phyloP scores from a whole-genome alignment of 2,888 invertebrate species.

The Caenorhabditis sp. region DNA sequence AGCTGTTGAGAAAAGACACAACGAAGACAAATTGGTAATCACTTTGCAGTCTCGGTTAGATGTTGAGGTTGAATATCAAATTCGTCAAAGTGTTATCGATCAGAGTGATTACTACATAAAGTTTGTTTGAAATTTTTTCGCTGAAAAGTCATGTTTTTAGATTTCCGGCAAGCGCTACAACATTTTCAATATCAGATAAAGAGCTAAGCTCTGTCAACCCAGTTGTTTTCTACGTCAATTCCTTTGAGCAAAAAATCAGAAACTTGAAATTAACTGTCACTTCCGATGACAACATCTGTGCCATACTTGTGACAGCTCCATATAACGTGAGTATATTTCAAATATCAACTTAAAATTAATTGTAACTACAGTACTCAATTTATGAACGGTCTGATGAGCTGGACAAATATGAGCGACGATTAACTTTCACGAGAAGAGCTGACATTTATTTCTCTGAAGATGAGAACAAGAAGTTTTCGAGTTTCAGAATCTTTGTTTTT shows the following conservation, averaged over 20 bases:
- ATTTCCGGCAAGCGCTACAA: too few species aligned
- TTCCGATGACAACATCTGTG: constrained; percentile 23
- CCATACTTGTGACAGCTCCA: constrained; percentile 13
- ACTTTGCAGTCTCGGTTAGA: constrained; percentile 23
- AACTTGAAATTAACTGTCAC: constrained; percentile 7
- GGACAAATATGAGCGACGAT: constrained; percentile 4
- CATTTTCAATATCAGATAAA: neutral
- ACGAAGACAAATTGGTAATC: constrained; percentile 6
- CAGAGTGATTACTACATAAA: constrained; percentile 4
- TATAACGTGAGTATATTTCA: constrained; percentile 11
- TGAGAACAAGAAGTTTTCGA: neutral
- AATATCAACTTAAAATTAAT: too few species aligned
- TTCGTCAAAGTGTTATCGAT: constrained; percentile 10
- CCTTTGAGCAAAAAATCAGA: constrained; percentile 6
- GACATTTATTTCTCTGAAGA: constrained; percentile 21
- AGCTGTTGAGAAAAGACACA: too few species aligned
- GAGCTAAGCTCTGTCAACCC: constrained; percentile 22
- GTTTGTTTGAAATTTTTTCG: constrained; percentile 9
- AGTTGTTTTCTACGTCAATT: constrained; percentile 16
- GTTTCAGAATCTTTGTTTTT: constrained; percentile 19
- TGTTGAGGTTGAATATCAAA: constrained; percentile 8
- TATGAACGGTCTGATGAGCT: constrained; percentile 11
- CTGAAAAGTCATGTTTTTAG: neutral
- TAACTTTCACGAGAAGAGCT: constrained; percentile 20
- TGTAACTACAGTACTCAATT: constrained; percentile 20